Conservation (phyloP, 2,888 invertebrate genomes). For the Coecobrya sp. region DNA sequence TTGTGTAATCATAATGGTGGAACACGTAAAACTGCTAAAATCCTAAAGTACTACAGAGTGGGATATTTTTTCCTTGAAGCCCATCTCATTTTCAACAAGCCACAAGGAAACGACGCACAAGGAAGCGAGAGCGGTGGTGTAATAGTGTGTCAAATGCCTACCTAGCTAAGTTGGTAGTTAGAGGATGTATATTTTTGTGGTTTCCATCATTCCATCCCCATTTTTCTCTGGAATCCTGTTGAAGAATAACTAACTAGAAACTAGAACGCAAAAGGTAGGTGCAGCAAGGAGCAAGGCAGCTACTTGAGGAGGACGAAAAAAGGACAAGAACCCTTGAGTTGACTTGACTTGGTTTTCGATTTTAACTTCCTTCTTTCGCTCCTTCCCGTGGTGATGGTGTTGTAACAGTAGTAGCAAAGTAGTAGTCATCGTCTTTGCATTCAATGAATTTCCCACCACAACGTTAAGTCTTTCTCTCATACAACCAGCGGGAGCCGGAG, state of each 20-base stretch:
- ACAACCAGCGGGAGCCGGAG: slow-evolving; percentile 6
- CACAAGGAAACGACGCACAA: background rate
- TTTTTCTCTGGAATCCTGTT: slow-evolving; percentile 11
- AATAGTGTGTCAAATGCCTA: background rate
- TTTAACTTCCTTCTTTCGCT: slow-evolving; percentile 44
- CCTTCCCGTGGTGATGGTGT: background rate
- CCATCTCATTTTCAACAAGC: slow-evolving; percentile 15
- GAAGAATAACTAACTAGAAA: slow-evolving; percentile 1
- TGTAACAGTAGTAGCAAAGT: background rate
- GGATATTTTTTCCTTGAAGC: background rate
- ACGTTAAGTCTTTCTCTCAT: background rate
- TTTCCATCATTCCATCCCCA: slow-evolving; percentile 28
- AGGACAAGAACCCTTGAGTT: slow-evolving; percentile 71
- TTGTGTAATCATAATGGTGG: background rate
- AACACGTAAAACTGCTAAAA: background rate
- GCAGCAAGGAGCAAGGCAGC: background rate
- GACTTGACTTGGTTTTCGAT: slow-evolving; percentile 60
- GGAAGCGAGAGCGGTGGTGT: background rate
- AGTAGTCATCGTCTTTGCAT: background rate
- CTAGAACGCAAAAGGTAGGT: background rate
- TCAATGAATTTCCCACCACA: slow-evolving; percentile 33
- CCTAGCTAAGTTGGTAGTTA: background rate
- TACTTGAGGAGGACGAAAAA: background rate
- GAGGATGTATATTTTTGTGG: slow-evolving; percentile 25
- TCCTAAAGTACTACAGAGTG: background rate